Base-by-base conservation (phyloP, 2,888 invertebrate genomes). In the Sarcophaga rosellei region DNA sequence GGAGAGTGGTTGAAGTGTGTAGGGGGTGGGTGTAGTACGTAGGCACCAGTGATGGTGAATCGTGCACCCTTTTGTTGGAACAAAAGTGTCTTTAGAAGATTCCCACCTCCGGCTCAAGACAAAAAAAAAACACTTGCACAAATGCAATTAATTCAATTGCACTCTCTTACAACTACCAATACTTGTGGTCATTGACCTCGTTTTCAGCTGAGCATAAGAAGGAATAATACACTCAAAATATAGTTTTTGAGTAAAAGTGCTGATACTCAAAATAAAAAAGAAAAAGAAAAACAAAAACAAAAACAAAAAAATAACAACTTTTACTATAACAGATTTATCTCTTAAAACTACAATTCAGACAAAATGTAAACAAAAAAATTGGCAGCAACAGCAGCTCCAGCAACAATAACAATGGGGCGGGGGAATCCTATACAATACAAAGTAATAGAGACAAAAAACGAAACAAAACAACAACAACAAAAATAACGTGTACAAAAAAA, bases 251-350 rank as follows among this genome's bases (percentile, higher is more conserved):
- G 83, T 78, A 20, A 6, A 21, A 66, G 61, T 70, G 63, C 35
- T 3, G 21, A 57, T 45, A 57, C 35, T 12, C 44, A 44, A 65
- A 70, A 75, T 1, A 61, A 25, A 47, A 11, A n/a, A n/a, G n/a
- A n/a, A n/a, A 20, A 15, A 66, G n/a, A 73, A 2, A n/a, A 78
- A 81, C 1, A 47, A 45, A 1, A 45, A 11, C 2, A n/a, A 23
- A 0, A 44, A 2, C n/a, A 3, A 74, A 21, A 63, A 20, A 47
- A n/a, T n/a, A n/a, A n/a, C 1, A 17, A 23, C 47, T 21, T 66
- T 82, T 79, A 76, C 82, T 82, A 76, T 45, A 72, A 15, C 12
- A 70, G 75, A 76, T 82, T 82, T 69, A 53, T 73, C 79, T 72
- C 53, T 25, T 57, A 47, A 25, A 70, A 70, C 76, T 63, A 20